phyloP scores from a whole-genome alignment of 2,113 vertebrate species.

The Sturnus vulgaris region DNA sequence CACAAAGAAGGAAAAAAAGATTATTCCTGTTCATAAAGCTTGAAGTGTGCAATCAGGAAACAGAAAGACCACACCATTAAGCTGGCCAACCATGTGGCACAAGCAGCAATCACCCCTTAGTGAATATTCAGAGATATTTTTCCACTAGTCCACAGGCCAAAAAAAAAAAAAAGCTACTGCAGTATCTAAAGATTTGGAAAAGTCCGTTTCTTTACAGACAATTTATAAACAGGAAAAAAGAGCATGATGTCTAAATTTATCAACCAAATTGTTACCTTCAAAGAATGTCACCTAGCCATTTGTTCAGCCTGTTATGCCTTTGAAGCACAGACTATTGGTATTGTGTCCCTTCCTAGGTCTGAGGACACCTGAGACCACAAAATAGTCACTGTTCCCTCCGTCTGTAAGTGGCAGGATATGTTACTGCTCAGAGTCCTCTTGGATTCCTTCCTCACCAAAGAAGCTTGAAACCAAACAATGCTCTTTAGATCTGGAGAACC shows the following conservation, averaged over 20 bases:
- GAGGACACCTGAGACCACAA: constrained; percentile 50
- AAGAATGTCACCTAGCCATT: neutral
- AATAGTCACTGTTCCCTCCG: constrained; percentile 47
- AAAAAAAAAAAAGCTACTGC: neutral
- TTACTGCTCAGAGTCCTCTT: neutral
- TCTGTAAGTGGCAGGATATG: neutral
- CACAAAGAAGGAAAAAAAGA: neutral
- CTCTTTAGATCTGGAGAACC: constrained; percentile 39
- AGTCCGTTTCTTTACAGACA: neutral
- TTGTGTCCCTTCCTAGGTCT: neutral
- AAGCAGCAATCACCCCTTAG: neutral
- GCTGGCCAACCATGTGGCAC: neutral
- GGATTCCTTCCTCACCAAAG: neutral
- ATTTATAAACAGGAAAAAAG: neutral
- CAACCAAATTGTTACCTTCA: constrained; percentile 4
- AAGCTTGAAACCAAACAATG: constrained; percentile 22
- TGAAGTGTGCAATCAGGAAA: neutral
- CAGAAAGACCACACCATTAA: constrained; percentile 9
- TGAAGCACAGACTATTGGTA: neutral
- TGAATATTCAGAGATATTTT: neutral
- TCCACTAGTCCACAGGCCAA: neutral
- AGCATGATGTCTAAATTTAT: neutral
- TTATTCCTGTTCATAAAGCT: constrained; percentile 14
- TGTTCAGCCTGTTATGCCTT: neutral
- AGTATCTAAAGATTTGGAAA: neutral